Evolutionary conservation across 2,797 vertebrate genomes (phyloP).

Genomic region (Pangasius macronema): DNA sequence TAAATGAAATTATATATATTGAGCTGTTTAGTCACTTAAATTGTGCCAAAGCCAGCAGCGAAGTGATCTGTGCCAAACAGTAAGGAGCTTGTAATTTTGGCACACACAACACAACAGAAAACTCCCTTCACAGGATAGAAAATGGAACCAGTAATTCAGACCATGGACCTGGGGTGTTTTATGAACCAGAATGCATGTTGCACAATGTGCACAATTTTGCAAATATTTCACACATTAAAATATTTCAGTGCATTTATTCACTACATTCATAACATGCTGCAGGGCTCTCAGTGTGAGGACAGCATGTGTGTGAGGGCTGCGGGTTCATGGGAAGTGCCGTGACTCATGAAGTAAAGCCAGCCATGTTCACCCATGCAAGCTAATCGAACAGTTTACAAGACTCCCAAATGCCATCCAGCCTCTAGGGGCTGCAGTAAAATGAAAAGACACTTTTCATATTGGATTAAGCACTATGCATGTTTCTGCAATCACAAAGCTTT

Average conservation of each 20-base stretch:
- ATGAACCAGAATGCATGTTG: background rate
- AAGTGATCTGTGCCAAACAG: background rate
- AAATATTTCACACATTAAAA: constrained; percentile 21
- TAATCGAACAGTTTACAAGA: constrained; percentile 56
- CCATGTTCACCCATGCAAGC: constrained; percentile 55
- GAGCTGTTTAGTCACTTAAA: background rate
- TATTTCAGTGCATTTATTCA: constrained; percentile 10
- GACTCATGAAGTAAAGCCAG: constrained; percentile 50
- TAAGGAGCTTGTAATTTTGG: background rate
- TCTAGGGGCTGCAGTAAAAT: constrained; percentile 46
- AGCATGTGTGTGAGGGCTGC: constrained; percentile 24
- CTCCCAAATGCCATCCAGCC: constrained; percentile 48
- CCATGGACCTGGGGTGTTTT: background rate
- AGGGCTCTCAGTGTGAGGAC: constrained; percentile 2
- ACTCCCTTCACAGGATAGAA: background rate
- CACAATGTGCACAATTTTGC: background rate
- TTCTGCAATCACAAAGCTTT: background rate
- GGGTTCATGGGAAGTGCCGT: constrained; percentile 47
- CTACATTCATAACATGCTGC: constrained; percentile 14
- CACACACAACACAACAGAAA: background rate
- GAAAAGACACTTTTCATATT: constrained; percentile 40
- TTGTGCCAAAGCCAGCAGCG: background rate
- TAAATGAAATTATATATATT: background rate
- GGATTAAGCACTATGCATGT: background rate
- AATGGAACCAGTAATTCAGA: background rate